Percentiles rank a stretch among this genome's conserved stretches.
These are phyloP conservation scores for Ellobium chinense DNA, from an alignment of 2,888 invertebrate species.

Conservation along the genomic window DNA sequence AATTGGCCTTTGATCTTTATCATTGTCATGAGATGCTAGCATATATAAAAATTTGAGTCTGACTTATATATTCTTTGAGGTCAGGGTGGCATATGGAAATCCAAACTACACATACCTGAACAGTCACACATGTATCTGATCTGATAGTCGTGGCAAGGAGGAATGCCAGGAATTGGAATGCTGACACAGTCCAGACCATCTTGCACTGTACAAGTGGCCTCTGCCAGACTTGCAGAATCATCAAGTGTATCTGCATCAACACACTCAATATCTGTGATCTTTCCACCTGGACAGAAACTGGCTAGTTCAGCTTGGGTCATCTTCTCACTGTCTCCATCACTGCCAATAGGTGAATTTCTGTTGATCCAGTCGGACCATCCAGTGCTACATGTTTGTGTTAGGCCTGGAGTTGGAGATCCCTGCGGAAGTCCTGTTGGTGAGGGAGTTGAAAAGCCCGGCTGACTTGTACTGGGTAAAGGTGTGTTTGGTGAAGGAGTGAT, in stretches of 20 bases:
- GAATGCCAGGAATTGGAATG: constrained; percentile 27
- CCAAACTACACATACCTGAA: constrained; percentile 32
- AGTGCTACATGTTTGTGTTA: constrained; percentile 56
- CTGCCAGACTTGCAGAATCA: constrained; percentile 59
- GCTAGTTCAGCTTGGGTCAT: constrained; percentile 56
- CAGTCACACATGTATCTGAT: constrained; percentile 72
- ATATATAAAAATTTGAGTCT: too few relatives aligned
- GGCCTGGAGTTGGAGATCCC: constrained; percentile 58
- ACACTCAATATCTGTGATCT: constrained; percentile 71
- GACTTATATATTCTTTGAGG: too few relatives aligned
- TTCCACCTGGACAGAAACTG: constrained; percentile 62
- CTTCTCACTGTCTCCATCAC: constrained; percentile 65
- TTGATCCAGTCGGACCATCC: constrained; percentile 52
- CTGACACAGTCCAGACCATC: constrained; percentile 85
- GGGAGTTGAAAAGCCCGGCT: too few relatives aligned
- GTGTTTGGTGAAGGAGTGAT: too few relatives aligned
- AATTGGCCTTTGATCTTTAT: too few relatives aligned
- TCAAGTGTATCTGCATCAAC: constrained; percentile 57
- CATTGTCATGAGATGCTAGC: too few relatives aligned
- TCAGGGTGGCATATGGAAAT: too few relatives aligned
- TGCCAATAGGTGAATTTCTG: constrained; percentile 58
- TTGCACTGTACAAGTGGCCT: constrained; percentile 80
- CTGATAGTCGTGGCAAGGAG: constrained; percentile 66
- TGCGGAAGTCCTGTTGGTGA: not conserved
- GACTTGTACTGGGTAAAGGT: too few relatives aligned